phyloP scores from a whole-genome alignment of 1,140 invertebrate genomes.

The silkworm (Bombyx mori) region ASM3026992v2 NC_085107.1:6005501-6006000 shows the following conservation, averaged over 20 bases:
- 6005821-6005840: conserved; percentile 36
- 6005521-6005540: conserved; percentile 81
- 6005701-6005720: neutral
- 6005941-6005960: too few relatives aligned
- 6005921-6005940: too few relatives aligned
- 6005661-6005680: neutral
- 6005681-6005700: neutral
- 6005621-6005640: conserved; percentile 81
- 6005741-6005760: conserved; percentile 43
- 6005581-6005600: conserved; percentile 76
- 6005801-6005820: conserved; percentile 46
- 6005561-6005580: conserved; percentile 69
- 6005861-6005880: conserved; percentile 42
- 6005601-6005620: conserved; percentile 81
- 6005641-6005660: conserved; percentile 52
- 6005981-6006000: too few relatives aligned
- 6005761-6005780: conserved; percentile 52
- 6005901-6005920: too few relatives aligned
- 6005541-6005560: conserved; percentile 72
- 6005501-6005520: conserved; percentile 86
- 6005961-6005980: too few relatives aligned
- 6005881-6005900: too few relatives aligned
- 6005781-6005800: conserved; percentile 51
- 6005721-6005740: conserved; percentile 45
- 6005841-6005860: conserved; percentile 28